phyloP scores from a whole-genome alignment of 2,888 invertebrate genomes.

The Patella depressa region DNA sequence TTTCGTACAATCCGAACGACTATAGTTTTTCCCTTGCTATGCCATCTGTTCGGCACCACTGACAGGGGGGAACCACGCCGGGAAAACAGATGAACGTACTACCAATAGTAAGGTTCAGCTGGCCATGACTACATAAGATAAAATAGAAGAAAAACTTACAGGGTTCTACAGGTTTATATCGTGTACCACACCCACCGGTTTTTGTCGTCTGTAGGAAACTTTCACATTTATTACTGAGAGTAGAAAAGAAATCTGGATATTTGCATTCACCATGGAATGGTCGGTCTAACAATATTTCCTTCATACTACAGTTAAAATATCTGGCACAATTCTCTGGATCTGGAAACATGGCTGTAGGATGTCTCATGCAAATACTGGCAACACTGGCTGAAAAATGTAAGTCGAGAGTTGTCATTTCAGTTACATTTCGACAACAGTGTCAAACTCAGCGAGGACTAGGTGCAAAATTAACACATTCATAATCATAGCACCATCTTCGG shows the following conservation, averaged over 20 bases:
- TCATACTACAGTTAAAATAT: constrained; percentile 51
- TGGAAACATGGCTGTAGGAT: constrained; percentile 46
- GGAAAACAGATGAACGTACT: too few relatives aligned
- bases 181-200: background rate
- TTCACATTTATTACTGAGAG: background rate
- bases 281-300: background rate
- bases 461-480: too few relatives aligned
- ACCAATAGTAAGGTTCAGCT: too few relatives aligned
- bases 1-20: too few relatives aligned
- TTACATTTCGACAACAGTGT: too few relatives aligned
- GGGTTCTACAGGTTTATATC: background rate
- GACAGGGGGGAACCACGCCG: too few relatives aligned
- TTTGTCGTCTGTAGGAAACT: background rate
- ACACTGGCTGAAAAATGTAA: constrained; percentile 42
- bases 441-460: too few relatives aligned
- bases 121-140: background rate
- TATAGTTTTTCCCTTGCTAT: too few relatives aligned
- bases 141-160: background rate
- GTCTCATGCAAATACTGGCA: constrained; percentile 41
- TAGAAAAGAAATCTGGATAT: background rate
- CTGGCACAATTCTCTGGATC: constrained; percentile 53
- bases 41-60: too few relatives aligned
- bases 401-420: too few relatives aligned
- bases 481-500: too few relatives aligned
- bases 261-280: constrained; percentile 1